Percentiles rank a stretch among this genome's conserved stretches.
phyloP scores from a whole-genome alignment of 2,797 vertebrate genomes.

The Heteromormyrus szaboi region DNA sequence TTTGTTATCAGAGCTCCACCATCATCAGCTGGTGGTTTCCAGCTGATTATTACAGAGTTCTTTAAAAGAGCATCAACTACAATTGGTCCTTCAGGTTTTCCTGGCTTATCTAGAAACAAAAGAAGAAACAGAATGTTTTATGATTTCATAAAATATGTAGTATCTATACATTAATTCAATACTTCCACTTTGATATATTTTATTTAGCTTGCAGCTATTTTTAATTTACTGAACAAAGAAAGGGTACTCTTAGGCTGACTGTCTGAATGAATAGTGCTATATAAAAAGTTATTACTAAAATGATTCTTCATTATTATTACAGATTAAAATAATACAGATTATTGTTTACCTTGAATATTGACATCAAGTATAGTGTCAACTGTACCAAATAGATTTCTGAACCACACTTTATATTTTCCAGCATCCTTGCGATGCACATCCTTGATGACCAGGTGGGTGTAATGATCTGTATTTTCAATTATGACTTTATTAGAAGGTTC shows the following conservation, averaged over 20 bases:
- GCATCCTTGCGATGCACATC: constrained; percentile 90
- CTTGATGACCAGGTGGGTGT: constrained; percentile 92
- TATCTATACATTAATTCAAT: neutral
- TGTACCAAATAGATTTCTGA: constrained; percentile 89
- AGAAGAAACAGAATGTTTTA: neutral
- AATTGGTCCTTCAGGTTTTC: constrained; percentile 83
- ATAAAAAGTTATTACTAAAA: neutral
- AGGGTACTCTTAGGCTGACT: neutral
- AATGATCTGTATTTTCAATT: constrained; percentile 94
- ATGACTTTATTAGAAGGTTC: constrained; percentile 79
- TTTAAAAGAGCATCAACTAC: constrained; percentile 88
- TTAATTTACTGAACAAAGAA: neutral
- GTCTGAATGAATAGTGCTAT: neutral
- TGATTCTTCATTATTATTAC: neutral
- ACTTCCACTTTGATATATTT: neutral
- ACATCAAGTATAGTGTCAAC: constrained; percentile 81
- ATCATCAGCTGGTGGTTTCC: constrained; percentile 86
- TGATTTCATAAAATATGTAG: neutral
- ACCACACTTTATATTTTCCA: constrained; percentile 93
- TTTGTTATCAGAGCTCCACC: constrained; percentile 94
- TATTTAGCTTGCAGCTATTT: neutral
- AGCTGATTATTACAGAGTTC: constrained; percentile 95
- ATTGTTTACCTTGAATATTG: constrained; percentile 84
- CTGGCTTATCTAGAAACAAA: constrained; percentile 81
- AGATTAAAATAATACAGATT: neutral